Conservation (phyloP, 2,797 vertebrate species). For the Cetoscarus ocellatus region DNA sequence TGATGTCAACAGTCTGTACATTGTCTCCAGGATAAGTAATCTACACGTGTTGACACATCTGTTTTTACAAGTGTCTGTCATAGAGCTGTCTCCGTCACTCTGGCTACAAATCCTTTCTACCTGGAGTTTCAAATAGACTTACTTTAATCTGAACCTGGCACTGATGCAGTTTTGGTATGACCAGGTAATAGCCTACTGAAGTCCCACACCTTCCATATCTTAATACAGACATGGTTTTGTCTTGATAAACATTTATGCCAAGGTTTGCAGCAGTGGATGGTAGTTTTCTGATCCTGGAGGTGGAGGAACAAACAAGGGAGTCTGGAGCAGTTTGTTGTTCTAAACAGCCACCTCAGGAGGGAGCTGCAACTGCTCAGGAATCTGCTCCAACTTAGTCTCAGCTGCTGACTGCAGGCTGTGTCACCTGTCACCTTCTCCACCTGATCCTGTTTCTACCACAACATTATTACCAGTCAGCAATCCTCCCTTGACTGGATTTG, state of each 20-base stretch:
- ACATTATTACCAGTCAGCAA: neutral
- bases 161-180: too few species aligned
- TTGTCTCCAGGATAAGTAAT: too few species aligned
- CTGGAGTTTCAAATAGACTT: too few species aligned
- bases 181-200: too few species aligned
- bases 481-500: neutral
- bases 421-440: conserved; percentile 58
- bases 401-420: conserved; percentile 28
- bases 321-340: conserved; percentile 58
- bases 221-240: neutral
- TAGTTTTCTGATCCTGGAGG: conserved; percentile 1
- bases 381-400: conserved; percentile 31
- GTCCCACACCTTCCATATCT: neutral
- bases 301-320: conserved; percentile 4
- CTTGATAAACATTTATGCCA: neutral
- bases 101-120: too few species aligned
- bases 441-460: neutral
- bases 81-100: too few species aligned
- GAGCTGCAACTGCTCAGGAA: conserved; percentile 79
- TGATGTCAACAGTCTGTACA: too few species aligned
- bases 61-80: too few species aligned
- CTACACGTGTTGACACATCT: too few species aligned
- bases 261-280: neutral
- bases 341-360: conserved; percentile 76
- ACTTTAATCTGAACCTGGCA: too few species aligned